A percentile compares a stretch with the other conserved stretches of the same genome.
Conservation (phyloP, 2,113 vertebrate species). For the Nycticebus coucang region DNA sequence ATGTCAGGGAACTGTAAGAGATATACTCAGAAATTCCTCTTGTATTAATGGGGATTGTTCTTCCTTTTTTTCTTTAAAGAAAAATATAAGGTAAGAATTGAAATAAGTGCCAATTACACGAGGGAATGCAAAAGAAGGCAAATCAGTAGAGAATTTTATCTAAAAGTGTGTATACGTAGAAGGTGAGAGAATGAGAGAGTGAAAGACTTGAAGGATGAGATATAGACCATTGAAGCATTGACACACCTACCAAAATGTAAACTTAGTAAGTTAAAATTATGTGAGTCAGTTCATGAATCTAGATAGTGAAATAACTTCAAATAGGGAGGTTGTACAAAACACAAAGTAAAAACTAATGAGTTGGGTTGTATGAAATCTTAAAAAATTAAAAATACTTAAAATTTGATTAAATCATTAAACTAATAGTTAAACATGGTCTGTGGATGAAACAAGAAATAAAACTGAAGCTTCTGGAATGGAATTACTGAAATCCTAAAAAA, state of each 20-base stretch:
- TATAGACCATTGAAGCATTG: neutral
- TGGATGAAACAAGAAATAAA: neutral
- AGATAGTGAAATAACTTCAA: constrained; percentile 20
- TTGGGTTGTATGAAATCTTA: constrained; percentile 12
- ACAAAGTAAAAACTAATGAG: constrained; percentile 10
- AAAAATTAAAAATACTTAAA: constrained; percentile 43
- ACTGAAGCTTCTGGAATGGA: neutral
- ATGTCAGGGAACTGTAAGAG: neutral
- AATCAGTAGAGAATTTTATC: neutral
- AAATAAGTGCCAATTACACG: constrained; percentile 24
- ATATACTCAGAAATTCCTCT: constrained; percentile 35
- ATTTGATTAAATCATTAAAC: constrained; percentile 56
- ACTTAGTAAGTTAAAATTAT: constrained; percentile 50
- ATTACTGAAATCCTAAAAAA: constrained; percentile 29
- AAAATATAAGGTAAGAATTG: constrained; percentile 50
- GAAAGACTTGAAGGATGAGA: constrained; percentile 37
- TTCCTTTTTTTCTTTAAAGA: constrained; percentile 42
- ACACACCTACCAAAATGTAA: constrained; percentile 25
- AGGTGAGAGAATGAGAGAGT: constrained; percentile 6
- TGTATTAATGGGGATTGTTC: constrained; percentile 27
- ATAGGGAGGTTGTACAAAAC: neutral
- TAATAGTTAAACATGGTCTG: neutral
- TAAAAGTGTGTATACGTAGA: constrained; percentile 28
- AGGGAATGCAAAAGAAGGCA: constrained; percentile 9
- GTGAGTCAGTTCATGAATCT: constrained; percentile 27